Percentiles rank a stretch among this genome's conserved stretches.
phyloP scores from a whole-genome alignment of 1,140 invertebrate genomes.

The Procambarus virginalis region DNA sequence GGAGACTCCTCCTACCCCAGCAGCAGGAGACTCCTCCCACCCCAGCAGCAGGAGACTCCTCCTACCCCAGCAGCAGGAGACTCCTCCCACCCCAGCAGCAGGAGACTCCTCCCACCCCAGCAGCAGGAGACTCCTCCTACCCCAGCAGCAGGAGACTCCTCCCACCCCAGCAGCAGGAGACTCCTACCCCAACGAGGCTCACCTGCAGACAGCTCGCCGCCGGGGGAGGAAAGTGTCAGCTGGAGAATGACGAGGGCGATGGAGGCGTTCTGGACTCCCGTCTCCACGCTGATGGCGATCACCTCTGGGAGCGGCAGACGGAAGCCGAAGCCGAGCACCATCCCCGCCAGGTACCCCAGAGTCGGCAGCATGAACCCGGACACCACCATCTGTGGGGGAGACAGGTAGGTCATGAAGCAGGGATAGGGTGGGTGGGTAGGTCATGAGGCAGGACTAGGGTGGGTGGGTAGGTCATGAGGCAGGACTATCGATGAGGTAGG shows the following conservation, averaged over 20 bases:
- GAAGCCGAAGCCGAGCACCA: conserved; percentile 78
- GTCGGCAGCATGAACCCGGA: conserved; percentile 90
- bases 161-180: too few relatives aligned
- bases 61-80: too few relatives aligned
- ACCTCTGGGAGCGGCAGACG: conserved; percentile 81
- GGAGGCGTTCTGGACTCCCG: conserved; percentile 96
- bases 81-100: too few relatives aligned
- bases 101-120: too few relatives aligned
- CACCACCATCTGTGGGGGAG: conserved; percentile 81
- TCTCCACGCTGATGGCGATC: conserved; percentile 92
- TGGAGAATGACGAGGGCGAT: conserved; percentile 90
- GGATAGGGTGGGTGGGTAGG: not conserved
- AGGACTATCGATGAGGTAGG: not conserved
- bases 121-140: too few relatives aligned
- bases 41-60: too few relatives aligned
- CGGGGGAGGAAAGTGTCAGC: conserved; percentile 74
- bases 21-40: too few relatives aligned
- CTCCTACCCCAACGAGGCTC: not conserved
- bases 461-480: not conserved
- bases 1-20: too few relatives aligned
- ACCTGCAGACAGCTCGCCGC: conserved; percentile 74
- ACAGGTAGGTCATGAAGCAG: not conserved
- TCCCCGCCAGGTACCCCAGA: conserved; percentile 88
- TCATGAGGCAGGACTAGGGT: not conserved
- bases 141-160: too few relatives aligned